Conservation (phyloP, 2,113 vertebrate genomes). For the Rhipidura dahli region DNA sequence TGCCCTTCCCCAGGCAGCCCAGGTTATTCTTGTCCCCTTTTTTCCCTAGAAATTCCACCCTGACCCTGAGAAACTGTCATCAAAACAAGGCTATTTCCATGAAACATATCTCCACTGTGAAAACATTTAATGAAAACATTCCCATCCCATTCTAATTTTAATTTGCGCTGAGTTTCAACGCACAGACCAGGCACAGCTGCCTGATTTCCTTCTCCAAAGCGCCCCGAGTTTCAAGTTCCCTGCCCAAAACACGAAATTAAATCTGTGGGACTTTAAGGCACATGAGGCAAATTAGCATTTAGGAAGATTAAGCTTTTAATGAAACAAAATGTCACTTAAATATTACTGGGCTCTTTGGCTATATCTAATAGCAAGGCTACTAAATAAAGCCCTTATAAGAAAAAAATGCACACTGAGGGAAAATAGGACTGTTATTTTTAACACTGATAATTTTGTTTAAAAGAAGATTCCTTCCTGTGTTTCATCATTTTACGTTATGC, state of each 20-base stretch:
- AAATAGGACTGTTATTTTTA: constrained; percentile 78
- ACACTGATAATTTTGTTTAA: constrained; percentile 77
- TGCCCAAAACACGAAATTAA: neutral
- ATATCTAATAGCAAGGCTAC: neutral
- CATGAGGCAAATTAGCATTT: neutral
- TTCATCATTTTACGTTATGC: constrained; percentile 74
- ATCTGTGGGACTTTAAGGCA: neutral
- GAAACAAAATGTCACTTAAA: neutral
- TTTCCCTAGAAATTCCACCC: neutral
- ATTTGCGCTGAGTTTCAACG: neutral
- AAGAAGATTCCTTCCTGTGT: constrained; percentile 80
- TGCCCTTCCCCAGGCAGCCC: neutral
- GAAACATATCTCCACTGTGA: neutral
- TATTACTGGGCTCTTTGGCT: neutral
- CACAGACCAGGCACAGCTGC: neutral
- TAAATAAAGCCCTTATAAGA: constrained; percentile 49
- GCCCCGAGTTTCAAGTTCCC: neutral
- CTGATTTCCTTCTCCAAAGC: neutral
- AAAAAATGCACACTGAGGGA: constrained; percentile 53
- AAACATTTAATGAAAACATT: constrained; percentile 34
- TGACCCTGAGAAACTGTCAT: constrained; percentile 30
- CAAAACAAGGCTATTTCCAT: constrained; percentile 19
- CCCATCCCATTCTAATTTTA: constrained; percentile 55
- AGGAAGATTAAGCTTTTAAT: neutral
- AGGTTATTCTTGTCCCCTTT: neutral